phyloP scores from a whole-genome alignment of 2,797 vertebrate genomes.

The Labeo calbasu region DNA sequence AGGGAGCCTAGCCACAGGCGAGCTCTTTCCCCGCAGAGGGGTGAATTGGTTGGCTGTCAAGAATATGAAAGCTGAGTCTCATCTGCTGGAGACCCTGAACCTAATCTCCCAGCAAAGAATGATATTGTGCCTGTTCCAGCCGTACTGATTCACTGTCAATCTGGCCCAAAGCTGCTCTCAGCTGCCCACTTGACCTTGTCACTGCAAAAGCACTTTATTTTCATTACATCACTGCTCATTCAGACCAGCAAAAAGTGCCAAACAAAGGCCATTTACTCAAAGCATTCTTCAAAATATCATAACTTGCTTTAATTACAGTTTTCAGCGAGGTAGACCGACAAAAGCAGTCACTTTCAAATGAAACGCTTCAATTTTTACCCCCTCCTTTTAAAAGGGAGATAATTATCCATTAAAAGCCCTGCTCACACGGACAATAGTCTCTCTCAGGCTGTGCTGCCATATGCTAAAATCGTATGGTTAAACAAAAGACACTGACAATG shows the following conservation, averaged over 20 bases:
- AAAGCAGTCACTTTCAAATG: conserved; percentile 62
- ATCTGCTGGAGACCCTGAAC: conserved; percentile 69
- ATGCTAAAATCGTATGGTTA: conserved; percentile 26
- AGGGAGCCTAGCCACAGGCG: conserved; percentile 59
- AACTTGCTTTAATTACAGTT: conserved; percentile 64
- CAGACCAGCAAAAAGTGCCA: conserved; percentile 60
- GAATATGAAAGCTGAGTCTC: conserved; percentile 72
- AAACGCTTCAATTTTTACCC: conserved; percentile 58
- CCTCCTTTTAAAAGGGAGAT: conserved; percentile 60
- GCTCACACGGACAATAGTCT: conserved; percentile 55
- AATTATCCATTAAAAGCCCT: conserved; percentile 66
- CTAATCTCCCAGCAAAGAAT: conserved; percentile 70
- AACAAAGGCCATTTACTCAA: conserved; percentile 70
- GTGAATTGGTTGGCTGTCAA: conserved; percentile 69
- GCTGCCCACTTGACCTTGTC: conserved; percentile 71
- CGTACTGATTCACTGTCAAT: conserved; percentile 69
- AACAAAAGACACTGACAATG: conserved; percentile 40
- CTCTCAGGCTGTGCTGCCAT: conserved; percentile 32
- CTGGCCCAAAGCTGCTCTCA: conserved; percentile 60
- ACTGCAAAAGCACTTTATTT: conserved; percentile 70
- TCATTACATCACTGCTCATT: conserved; percentile 66
- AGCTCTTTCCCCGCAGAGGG: conserved; percentile 64
- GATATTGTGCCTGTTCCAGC: conserved; percentile 69
- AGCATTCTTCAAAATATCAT: conserved; percentile 66
- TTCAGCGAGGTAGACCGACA: conserved; percentile 62